These are phyloP conservation scores for Phaedon cochleariae DNA, from an alignment of 2,888 invertebrate genomes.

Conservation along the genomic window DNA sequence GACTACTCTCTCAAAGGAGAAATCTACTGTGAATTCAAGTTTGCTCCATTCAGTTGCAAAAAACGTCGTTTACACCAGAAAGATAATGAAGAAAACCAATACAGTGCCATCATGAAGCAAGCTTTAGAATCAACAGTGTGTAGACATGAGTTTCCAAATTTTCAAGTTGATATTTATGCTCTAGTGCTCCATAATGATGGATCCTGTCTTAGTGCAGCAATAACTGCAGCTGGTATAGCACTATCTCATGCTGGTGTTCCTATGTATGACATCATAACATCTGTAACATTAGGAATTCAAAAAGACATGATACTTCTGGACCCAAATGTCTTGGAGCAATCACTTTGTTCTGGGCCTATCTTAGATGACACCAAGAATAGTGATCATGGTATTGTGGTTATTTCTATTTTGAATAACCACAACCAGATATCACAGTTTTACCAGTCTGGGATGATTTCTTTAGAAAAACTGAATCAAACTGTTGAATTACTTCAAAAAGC, in stretches of 20 bases:
- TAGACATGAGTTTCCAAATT: conserved; percentile 89
- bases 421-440: conserved; percentile 74
- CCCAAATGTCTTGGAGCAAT: conserved; percentile 71
- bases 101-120: conserved; percentile 79
- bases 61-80: conserved; percentile 74
- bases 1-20: conserved; percentile 84
- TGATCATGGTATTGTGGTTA: conserved; percentile 69
- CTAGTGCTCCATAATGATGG: conserved; percentile 90
- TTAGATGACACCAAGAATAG: conserved; percentile 33
- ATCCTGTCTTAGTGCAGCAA: conserved; percentile 82
- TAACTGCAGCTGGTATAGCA: conserved; percentile 88
- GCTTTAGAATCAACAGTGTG: conserved; percentile 87
- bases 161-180: conserved; percentile 86
- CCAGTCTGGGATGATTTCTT: conserved; percentile 73
- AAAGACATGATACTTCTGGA: conserved; percentile 72
- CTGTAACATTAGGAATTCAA: conserved; percentile 75
- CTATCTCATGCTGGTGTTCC: conserved; percentile 89
- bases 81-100: conserved; percentile 81
- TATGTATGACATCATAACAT: conserved; percentile 87
- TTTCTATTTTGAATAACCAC: conserved; percentile 71
- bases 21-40: conserved; percentile 87
- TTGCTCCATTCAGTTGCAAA: conserved; percentile 81
- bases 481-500: conserved; percentile 70
- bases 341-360: conserved; percentile 58
- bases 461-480: conserved; percentile 67